Base-by-base conservation (phyloP, 2,113 vertebrate genomes). In the Sinocyclocheilus anophthalmus region DNA sequence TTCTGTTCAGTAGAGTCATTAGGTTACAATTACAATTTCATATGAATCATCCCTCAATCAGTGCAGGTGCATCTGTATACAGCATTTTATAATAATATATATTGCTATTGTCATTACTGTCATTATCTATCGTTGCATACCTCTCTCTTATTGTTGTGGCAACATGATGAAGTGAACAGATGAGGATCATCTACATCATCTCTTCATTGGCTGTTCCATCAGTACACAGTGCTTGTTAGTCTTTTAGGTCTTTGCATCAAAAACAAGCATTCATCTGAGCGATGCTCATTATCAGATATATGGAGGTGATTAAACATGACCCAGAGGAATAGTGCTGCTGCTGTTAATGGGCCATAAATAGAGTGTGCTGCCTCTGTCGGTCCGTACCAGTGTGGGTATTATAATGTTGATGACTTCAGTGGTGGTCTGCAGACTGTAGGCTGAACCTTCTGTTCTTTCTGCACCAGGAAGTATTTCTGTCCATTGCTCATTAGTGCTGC, bases 401-500 rank as follows among this genome's bases (percentile, higher is more conserved):
- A 48, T 81, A 81, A 57, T 55, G 72, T 69, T 76, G 57, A 85
- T 76, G 84, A 76, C 57, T 75, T 45, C 70, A 78, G 55, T 61
- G 78, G 61, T 81, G 61, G 78, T 55, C 77, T 57, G 50, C 65
- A 24, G 22, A 80, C 39, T 72, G 67, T 75, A 55, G 11, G 48
- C 8, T 55, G 79, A 63, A 87, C 59, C 53, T 67, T 87, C 57
- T 70, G 76, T 80, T 83, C 57, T 61, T 59, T 59, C 63, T 63
- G 67, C 67, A 84, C 50, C 42, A 48, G 80, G 22, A 69, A 82
- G 61, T 86, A 79, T 90, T 84, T 84, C 42, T 48, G 75, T 76
- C 59, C 76, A 48, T 48, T 80, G 33, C 90, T 90, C 90, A 87
- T 92, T 91, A 92, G 75, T 39, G 70, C 77, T 57, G 73, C 84